Conservation (phyloP, 2,797 vertebrate species). For the Typhlichthys eigenmanni region DNA sequence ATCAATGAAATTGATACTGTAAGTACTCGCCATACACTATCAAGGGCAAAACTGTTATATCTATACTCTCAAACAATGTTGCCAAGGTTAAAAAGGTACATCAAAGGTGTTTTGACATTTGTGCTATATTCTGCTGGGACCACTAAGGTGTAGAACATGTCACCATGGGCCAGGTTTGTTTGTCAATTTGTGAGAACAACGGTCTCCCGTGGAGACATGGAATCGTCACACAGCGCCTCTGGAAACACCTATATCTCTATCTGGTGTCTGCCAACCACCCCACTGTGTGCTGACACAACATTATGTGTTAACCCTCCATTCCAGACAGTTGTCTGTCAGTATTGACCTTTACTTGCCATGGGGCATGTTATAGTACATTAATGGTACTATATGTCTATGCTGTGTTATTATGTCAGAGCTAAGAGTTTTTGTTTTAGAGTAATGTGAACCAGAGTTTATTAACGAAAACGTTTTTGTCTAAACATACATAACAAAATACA, state of each 20-base stretch:
- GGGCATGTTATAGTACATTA: constrained; percentile 11
- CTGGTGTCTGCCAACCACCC: constrained; percentile 12
- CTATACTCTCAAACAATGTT: background rate
- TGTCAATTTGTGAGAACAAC: background rate
- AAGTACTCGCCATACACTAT: too few relatives aligned
- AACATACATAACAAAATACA: too few relatives aligned
- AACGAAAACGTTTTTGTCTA: too few relatives aligned
- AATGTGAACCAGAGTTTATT: too few relatives aligned
- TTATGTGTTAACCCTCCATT: constrained; percentile 27
- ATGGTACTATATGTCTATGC: background rate
- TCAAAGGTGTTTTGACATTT: background rate
- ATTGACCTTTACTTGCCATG: background rate
- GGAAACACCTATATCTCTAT: constrained; percentile 5
- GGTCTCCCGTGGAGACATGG: constrained; percentile 6
- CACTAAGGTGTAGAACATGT: background rate
- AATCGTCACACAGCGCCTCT: constrained; percentile 8
- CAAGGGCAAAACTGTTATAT: too few relatives aligned
- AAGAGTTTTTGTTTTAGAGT: too few relatives aligned
- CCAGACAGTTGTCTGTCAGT: constrained; percentile 44
- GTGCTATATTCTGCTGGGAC: background rate
- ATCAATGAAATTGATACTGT: background rate
- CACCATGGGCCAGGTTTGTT: background rate
- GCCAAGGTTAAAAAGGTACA: background rate
- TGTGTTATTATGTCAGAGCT: too few relatives aligned
- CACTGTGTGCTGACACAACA: constrained; percentile 22